Base-by-base conservation (phyloP, 2,888 invertebrate genomes). In the Dendrolimus pini region DNA sequence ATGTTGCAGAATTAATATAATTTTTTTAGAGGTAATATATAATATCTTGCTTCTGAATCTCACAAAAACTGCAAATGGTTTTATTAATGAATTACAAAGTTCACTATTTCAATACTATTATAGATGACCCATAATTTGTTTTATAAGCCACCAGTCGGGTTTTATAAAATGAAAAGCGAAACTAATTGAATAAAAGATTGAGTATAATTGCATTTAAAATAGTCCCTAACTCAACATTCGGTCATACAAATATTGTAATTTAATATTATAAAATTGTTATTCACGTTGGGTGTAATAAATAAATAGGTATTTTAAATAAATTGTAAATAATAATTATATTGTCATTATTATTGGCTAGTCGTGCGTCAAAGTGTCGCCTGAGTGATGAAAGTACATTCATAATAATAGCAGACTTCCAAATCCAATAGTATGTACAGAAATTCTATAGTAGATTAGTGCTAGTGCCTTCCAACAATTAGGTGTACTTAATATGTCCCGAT, bases 201-300 rank as follows among this genome's bases (percentile, higher is more conserved):
- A 83, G 82, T 83, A 78, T 77, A 76, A 77, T 75, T 86, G 85
- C 88, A 88, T 88, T 86, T 85, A 87, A 87, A 86, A 86, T 88
- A 83, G 81, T 75, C 77, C 75, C 73, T 76, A 75, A 77, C 77
- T 64, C 74, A 61, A 62, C 69, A 67, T 78, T 70, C 71, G 71
- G 70, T 73, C 68, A 63, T 65, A 67, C 61, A 70, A 63, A 70
- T 66, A 60, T 74, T 64, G 67, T 68, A 62, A 30, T 30, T 30
- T 30, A 30, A 30, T 30, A 30, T 30, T 30, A 30, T 30, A 69
- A 71, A 64, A 65, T 64, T 69, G 65, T 78, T 76, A 70, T 69
- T 77, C 68, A 73, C 63, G 62, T 69, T 69, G 72, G 73, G 75
- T 75, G 72, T 77, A 75, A 59, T 61, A 61, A 75, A 59, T 61